phyloP scores from a whole-genome alignment of 2,888 invertebrate genomes.

The Eucriotettix oculatus region DNA sequence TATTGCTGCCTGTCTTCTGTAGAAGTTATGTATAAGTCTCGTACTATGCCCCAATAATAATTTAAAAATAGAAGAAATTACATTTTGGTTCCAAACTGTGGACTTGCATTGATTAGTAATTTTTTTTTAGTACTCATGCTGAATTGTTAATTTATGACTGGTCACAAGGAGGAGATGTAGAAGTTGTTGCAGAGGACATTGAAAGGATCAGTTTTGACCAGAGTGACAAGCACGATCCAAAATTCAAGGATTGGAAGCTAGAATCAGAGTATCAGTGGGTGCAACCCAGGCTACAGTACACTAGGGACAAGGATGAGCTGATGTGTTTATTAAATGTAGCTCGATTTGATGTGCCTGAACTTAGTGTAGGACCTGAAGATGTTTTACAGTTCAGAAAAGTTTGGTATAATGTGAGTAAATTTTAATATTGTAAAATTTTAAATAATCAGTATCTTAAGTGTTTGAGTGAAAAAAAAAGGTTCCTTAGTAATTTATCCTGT shows the following conservation, averaged over 20 bases:
- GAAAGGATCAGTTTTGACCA: slow-evolving; percentile 58
- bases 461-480: no score
- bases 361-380: slow-evolving; percentile 20
- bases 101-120: no score
- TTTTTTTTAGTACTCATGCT: slow-evolving; percentile 32
- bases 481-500: no score
- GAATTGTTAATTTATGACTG: slow-evolving; percentile 83
- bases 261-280: slow-evolving; percentile 42
- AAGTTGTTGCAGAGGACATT: slow-evolving; percentile 77
- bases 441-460: no score
- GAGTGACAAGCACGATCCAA: slow-evolving; percentile 40
- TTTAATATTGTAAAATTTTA: no score
- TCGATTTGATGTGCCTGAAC: slow-evolving; percentile 49
- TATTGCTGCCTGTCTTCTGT: no score
- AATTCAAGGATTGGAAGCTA: slow-evolving; percentile 65
- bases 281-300: slow-evolving; percentile 31
- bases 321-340: slow-evolving; percentile 45
- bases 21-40: no score
- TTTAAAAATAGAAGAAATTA: no score
- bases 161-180: slow-evolving; percentile 63
- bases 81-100: no score
- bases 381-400: background rate
- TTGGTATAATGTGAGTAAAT: background rate
- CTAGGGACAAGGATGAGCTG: background rate
- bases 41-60: no score